phyloP scores from a whole-genome alignment of 2,113 vertebrate species.

The Cinclus mexicanus region DNA sequence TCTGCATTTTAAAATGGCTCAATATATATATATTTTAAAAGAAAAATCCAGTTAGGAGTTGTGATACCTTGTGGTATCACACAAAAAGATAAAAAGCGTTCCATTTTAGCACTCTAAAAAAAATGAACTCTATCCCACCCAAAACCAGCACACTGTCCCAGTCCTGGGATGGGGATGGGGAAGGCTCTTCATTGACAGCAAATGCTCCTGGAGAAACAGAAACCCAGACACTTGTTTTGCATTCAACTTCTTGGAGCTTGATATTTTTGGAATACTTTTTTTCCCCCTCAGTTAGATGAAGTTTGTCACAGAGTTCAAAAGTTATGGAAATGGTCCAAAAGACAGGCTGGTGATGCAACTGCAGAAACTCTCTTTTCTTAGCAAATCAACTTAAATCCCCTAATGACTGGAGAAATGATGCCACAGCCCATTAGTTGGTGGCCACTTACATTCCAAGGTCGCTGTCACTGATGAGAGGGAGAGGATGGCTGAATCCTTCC shows the following conservation, averaged over 20 bases:
- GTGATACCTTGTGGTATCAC: neutral
- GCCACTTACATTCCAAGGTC: neutral
- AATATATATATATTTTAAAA: neutral
- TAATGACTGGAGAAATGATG: neutral
- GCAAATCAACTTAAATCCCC: neutral
- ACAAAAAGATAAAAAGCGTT: neutral
- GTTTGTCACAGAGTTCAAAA: neutral
- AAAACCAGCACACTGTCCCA: neutral
- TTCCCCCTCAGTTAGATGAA: neutral
- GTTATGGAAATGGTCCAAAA: neutral
- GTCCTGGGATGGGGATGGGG: neutral
- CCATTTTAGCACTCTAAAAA: neutral
- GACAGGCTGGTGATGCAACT: neutral
- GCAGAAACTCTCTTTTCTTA: neutral
- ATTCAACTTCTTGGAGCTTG: neutral
- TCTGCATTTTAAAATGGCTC: neutral
- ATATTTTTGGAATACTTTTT: neutral
- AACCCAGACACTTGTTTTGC: neutral
- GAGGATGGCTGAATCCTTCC: neutral
- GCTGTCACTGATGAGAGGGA: neutral
- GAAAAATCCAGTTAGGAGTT: neutral
- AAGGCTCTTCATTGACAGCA: neutral
- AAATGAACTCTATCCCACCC: neutral
- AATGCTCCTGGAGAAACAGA: neutral
- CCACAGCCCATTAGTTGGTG: neutral